Base-by-base conservation (phyloP, 2,113 vertebrate species). In the Nettapus auritus region DNA sequence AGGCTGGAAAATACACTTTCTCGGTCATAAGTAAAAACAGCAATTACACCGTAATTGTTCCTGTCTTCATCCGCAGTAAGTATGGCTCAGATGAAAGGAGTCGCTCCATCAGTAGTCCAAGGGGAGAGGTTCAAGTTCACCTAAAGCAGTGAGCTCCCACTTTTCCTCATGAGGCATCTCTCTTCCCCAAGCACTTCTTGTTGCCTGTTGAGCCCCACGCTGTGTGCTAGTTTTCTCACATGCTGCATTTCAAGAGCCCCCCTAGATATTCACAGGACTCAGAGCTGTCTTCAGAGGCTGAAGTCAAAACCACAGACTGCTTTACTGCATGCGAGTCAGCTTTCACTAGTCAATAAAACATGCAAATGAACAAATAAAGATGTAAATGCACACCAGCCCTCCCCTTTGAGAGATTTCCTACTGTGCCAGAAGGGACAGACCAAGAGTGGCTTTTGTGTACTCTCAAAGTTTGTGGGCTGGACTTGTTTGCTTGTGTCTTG, bases 1-100 rank as follows among this genome's bases (percentile, higher is more conserved):
- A 98, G 66, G 97, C 98, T 94, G 99, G 99, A 94, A 94, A 96
- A 66, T 98, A 99, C 87, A 97, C 53, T 3, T 96, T 99, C 88
- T 96, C 67, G 2, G 98, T 98, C 93, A 88, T 93, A 53, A 97
- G 81, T 6, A 53, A 82, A 92, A 96, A 48, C 2, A 18, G 31
- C 83, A 97, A 91, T 76, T 97, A 96, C 63, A 98, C 97, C 19
- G 29, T 98, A 75, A 66, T 91, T 63, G 97, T 99, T 94, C 94
- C 95, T 94, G 91, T 99, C 90, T 92, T 81, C 92, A 94, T 99
- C n/a, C 69, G 64, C 97, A 97, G 98, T 98, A 97, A 97, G 96
- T 98, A 73, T 50, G 67, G 33, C 50, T 89, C 40, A 40, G 50
- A 68, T 14, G 29, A 74, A 89, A 74, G 60, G 34, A 22, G 7